A percentile compares a stretch with the other conserved stretches of the same genome.
These are phyloP conservation scores for Apotomis turbidana DNA, from an alignment of 2,888 invertebrate species.

Conservation along the genomic window DNA sequence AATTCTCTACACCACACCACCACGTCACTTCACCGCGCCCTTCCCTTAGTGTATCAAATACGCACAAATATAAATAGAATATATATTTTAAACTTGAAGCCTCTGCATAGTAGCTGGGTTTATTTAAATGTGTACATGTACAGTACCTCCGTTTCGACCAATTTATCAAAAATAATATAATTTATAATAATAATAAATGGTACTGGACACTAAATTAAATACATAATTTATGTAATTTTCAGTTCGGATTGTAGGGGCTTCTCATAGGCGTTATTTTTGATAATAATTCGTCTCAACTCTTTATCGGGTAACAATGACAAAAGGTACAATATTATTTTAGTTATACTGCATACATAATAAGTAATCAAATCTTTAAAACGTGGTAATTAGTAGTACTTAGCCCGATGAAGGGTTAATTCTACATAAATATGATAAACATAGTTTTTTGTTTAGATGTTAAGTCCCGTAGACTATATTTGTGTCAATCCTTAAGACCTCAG, in stretches of 20 bases:
- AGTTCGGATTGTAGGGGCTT: background rate
- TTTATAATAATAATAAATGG: slow-evolving; percentile 8
- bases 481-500: slow-evolving; percentile 38
- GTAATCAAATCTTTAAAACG: slow-evolving; percentile 9
- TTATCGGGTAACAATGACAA: slow-evolving; percentile 21
- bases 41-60: slow-evolving; percentile 52
- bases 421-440: slow-evolving; percentile 19
- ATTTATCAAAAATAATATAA: slow-evolving; percentile 21
- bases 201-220: slow-evolving; percentile 14
- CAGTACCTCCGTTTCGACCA: slow-evolving; percentile 20
- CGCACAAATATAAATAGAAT: slow-evolving; percentile 63
- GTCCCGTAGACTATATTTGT: slow-evolving; percentile 39
- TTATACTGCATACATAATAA: slow-evolving; percentile 23
- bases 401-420: slow-evolving; percentile 21
- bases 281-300: slow-evolving; percentile 1
- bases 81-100: background rate
- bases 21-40: background rate
- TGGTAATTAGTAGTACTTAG: slow-evolving; percentile 16
- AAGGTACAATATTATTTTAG: slow-evolving; percentile 34
- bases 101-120: slow-evolving; percentile 30
- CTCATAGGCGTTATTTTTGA: slow-evolving; percentile 1
- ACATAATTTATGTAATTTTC: background rate
- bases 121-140: slow-evolving; percentile 49
- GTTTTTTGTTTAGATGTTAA: slow-evolving; percentile 27
- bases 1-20: background rate